Percentiles rank a stretch among this genome's conserved stretches.
Evolutionary conservation across 1,140 invertebrate species (phyloP).

Genomic region (Neomicropteryx cornuta): DNA sequence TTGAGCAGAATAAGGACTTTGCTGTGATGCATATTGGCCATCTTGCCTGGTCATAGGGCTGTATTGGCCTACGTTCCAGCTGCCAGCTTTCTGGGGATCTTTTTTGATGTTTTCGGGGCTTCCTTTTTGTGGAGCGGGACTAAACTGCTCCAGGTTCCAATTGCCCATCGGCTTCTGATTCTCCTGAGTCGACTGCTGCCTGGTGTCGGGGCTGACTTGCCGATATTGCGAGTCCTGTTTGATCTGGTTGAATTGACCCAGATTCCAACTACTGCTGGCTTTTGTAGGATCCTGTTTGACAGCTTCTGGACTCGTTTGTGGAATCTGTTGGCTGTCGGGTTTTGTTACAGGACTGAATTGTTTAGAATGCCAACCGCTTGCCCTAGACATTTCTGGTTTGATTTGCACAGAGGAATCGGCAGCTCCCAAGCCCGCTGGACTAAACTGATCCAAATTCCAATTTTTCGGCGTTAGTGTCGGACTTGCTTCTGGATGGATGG

Average conservation of each 20-base stretch:
- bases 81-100: conserved; percentile 31
- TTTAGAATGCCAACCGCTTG: conserved; percentile 6
- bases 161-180: conserved; percentile 27
- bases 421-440: no score
- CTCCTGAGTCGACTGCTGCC: no score
- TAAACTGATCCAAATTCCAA: conserved; percentile 23
- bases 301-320: conserved; percentile 29
- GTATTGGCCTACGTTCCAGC: conserved; percentile 31
- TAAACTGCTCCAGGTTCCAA: conserved; percentile 32
- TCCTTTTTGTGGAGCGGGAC: conserved; percentile 32
- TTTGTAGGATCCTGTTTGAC: conserved; percentile 25
- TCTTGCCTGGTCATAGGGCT: conserved; percentile 36
- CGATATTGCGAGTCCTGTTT: conserved; percentile 27
- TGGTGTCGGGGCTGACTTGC: no score
- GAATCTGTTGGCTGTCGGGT: conserved; percentile 30
- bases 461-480: conserved; percentile 12
- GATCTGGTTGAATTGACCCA: conserved; percentile 30
- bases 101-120: conserved; percentile 32
- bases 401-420: conserved; percentile 28
- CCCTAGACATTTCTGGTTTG: conserved; percentile 28
- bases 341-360: conserved; percentile 32
- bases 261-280: conserved; percentile 27
- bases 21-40: conserved; percentile 29
- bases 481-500: neutral
- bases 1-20: conserved; percentile 35